Base-by-base conservation (phyloP, 1,140 invertebrate species). In the Andrena cerasifolii region DNA sequence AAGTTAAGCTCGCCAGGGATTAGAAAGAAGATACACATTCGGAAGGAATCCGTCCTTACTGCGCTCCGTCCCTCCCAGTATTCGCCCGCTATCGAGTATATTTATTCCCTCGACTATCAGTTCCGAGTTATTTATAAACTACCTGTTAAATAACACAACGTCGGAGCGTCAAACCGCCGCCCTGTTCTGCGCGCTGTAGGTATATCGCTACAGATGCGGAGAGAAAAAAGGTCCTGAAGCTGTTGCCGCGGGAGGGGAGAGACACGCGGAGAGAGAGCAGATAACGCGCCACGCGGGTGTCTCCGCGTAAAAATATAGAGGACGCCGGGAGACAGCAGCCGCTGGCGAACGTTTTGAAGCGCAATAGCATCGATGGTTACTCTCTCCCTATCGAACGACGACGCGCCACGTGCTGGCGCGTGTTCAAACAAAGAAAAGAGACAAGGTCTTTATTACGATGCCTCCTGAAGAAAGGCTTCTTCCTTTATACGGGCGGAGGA, bases 401-500 rank as follows among this genome's bases (percentile, higher is more conserved):
- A 62, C 16, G 54, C 71, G 63, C 76, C 88, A 86, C 85, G 88
- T 87, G 86, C 74, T 84, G 78, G 79, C 78, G 59, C 72, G 71
- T 77, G 76, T 75, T 86, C 71, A 82, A 88, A 88, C 82, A 85
- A 84, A 88, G 82, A 78, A 77, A 59, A 61, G 68, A 86, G 78
- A 86, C 80, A 87, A 86, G 84, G 86, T 78, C 75, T 67, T 79
- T 72, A 74, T 85, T 85, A 78, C 73, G 66, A 71, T 70, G 67
- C 70, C 56, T n/a, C 33, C 76, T 71, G 51, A 76, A 72, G 67
- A 80, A 74, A 66, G 56, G 45, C 67, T 72, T 80, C 63, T 74
- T 58, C 3, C 71, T 65, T 58, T 84, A 63, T 56, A 66, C 66
- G 40, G 45, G 58, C 33, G 18, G 31, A 67, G 51, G 54, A 76